These are phyloP conservation scores for Epistrophe grossulariae DNA, from an alignment of 2,888 invertebrate genomes.

Conservation along the genomic window DNA sequence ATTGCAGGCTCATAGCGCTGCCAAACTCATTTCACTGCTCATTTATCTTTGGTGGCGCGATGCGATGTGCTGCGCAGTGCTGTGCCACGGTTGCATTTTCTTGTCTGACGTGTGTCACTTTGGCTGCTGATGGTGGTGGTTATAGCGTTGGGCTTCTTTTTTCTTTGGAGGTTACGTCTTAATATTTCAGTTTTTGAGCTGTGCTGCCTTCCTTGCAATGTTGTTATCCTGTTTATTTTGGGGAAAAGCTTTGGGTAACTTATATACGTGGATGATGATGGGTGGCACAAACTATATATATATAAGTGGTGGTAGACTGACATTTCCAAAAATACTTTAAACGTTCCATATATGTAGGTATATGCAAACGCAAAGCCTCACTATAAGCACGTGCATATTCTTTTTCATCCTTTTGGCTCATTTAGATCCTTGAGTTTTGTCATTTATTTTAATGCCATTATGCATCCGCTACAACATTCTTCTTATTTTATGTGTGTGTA, in stretches of 20 bases:
- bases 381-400: constrained; percentile 29
- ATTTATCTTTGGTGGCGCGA: constrained; percentile 67
- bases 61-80: constrained; percentile 40
- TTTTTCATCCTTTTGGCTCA: constrained; percentile 44
- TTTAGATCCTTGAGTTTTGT: constrained; percentile 69
- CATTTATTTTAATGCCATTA: constrained; percentile 62
- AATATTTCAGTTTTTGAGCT: constrained; percentile 55
- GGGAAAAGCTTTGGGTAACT: constrained; percentile 21
- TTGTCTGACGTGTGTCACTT: constrained; percentile 68
- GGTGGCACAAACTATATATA: constrained; percentile 7
- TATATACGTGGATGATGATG: not conserved
- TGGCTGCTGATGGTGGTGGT: not conserved
- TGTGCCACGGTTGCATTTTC: constrained; percentile 56
- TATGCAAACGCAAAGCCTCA: constrained; percentile 4
- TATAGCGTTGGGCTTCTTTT: constrained; percentile 18
- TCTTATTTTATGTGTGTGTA: not conserved
- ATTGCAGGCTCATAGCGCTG: constrained; percentile 75
- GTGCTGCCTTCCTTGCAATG: constrained; percentile 13
- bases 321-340: constrained; percentile 34
- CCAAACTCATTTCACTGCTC: constrained; percentile 76
- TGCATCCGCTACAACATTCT: not conserved
- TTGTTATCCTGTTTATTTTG: constrained; percentile 61
- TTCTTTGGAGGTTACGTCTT: constrained; percentile 55
- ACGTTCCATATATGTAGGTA: constrained; percentile 16
- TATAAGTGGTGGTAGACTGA: constrained; percentile 3